Evolutionary conservation across 35 echinoderm and acorn worm species (phyloP), one percentile per base, ranked within the genome.

Genomic region (Lytechinus pictus): DNA sequence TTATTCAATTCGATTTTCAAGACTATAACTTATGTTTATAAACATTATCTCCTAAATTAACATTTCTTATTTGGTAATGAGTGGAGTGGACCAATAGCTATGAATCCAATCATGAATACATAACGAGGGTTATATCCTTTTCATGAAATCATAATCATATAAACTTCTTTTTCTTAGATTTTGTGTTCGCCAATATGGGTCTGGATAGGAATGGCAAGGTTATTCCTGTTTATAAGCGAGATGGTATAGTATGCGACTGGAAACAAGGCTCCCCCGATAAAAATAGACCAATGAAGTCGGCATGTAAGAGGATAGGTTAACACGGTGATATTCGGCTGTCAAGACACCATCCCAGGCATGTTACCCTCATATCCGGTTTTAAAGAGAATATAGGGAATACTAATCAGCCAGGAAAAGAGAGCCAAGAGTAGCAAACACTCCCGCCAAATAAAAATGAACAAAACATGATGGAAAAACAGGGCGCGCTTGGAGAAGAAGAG

Each of bases 321-420:
- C 66, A 79, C 66, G n/a, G 66, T 79, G 66, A 79, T 79, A 16
- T 24, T 79, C 6, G 6, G 66, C 66, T 79, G 66, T 24, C 66
- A 79, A 8, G 66, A 79, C 21, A 79, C 66, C 66, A 8, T 79
- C 66, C 66, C 66, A 79, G 66, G 66, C 66, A 79, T 79, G 66
- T 79, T 79, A 16, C 4, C 21, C 19, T 79, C 66, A 79, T 79
- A 79, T 79, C n/a, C 4, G 66, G 66, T 79, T 79, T 3, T 24
- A n/a, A 79, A n/a, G 66, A 79, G 66, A 79, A 79, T 79, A 79
- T 79, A 79, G 66, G 66, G 66, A 79, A 79, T 79, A 79, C 66
- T 79, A 79, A 79, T 79, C 16, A 79, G 66, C 66, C 19, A 58
- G 13, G 56, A 58, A 44, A 24, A 79, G 66, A 79, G 16, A 79